Evolutionary conservation across 2,113 vertebrate species (phyloP).

Genomic region (Sakesphorus luctuosus): DNA sequence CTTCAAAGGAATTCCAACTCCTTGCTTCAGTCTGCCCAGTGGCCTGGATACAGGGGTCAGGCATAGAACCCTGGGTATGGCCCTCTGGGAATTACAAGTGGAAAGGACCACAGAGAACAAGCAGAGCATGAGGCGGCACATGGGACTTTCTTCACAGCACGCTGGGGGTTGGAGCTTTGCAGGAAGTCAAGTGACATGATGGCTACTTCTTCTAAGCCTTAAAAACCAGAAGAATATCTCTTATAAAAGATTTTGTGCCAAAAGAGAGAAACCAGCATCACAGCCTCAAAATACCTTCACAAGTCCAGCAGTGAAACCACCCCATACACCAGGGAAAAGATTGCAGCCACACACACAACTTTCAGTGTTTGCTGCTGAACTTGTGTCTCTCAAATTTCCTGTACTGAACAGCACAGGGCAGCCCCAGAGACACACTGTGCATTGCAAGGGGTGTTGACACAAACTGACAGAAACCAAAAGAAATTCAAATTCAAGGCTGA

Average conservation of each 20-base stretch:
- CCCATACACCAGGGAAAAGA: background rate
- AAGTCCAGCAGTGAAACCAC: accelerated
- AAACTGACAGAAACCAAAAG: slow-evolving; percentile 28
- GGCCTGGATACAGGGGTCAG: background rate
- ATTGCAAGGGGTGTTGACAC: background rate
- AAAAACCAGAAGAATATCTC: background rate
- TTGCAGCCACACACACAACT: background rate
- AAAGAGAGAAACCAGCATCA: background rate
- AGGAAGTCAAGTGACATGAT: background rate
- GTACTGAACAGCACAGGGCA: background rate
- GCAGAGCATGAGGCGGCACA: background rate
- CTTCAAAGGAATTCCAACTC: slow-evolving; percentile 31
- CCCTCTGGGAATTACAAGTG: background rate
- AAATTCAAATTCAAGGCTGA: slow-evolving; percentile 64
- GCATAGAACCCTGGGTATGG: background rate
- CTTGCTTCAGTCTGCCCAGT: background rate
- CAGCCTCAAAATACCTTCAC: background rate
- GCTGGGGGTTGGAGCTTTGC: background rate
- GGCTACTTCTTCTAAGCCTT: background rate
- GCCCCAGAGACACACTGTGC: background rate
- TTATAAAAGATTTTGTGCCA: background rate
- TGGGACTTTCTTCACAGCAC: background rate
- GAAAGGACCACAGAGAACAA: background rate
- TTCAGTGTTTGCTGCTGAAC: background rate
- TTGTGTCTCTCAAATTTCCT: slow-evolving; percentile 8